These are phyloP conservation scores for Drosophila parabipectinata DNA, from an alignment of 1,140 invertebrate species.

Conservation along the genomic window DNA sequence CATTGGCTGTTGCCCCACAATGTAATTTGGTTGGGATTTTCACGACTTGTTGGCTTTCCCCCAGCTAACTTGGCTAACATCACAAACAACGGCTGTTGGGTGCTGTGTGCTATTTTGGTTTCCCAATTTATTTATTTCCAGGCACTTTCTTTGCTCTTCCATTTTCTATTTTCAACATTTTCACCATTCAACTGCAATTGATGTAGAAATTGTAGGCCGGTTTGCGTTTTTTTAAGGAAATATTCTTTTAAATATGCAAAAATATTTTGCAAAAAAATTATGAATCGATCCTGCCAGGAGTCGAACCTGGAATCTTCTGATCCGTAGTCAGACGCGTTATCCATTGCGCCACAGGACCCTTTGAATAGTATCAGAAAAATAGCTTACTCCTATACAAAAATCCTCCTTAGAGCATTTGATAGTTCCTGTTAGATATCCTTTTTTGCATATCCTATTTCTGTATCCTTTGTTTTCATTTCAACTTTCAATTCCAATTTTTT, in stretches of 20 bases:
- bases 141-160: conserved; percentile 32
- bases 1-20: conserved; percentile 40
- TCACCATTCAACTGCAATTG: conserved; percentile 52
- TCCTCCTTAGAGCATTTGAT: conserved; percentile 3
- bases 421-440: background rate
- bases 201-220: conserved; percentile 8
- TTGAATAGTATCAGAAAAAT: no score
- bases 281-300: conserved; percentile 84
- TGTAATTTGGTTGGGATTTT: conserved; percentile 49
- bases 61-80: background rate
- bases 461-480: background rate
- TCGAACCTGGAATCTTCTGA: conserved; percentile 90
- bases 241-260: background rate
- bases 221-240: background rate
- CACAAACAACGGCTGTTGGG: conserved; percentile 6
- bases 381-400: background rate
- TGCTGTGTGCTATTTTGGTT: conserved; percentile 32
- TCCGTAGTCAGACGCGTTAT: conserved; percentile 88
- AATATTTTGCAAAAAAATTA: background rate
- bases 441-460: background rate
- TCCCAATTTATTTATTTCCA: conserved; percentile 32
- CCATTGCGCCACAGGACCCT: conserved; percentile 89
- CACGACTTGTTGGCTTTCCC: conserved; percentile 39
- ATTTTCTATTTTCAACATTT: conserved; percentile 33
- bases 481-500: conserved; percentile 50